These are phyloP conservation scores for Parnassius apollo DNA, from an alignment of 2,888 invertebrate species.

Conservation along the genomic window DNA sequence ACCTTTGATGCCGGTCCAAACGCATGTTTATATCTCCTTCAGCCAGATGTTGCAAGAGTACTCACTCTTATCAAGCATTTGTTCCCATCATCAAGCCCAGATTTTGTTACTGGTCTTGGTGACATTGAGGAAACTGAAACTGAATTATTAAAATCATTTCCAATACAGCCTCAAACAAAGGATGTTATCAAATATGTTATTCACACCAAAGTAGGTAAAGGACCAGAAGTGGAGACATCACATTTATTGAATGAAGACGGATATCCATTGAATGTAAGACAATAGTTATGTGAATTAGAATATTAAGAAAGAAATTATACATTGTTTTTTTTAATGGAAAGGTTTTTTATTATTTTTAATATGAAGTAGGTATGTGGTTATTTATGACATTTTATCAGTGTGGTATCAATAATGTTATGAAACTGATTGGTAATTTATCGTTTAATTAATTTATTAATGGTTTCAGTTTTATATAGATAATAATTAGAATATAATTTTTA, in stretches of 20 bases:
- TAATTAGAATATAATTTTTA: too few relatives aligned
- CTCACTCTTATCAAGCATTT: constrained; percentile 84
- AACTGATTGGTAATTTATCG: constrained; percentile 1
- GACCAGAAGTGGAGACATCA: constrained; percentile 82
- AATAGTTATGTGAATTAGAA: not conserved
- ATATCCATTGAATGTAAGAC: constrained; percentile 38
- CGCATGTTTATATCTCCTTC: constrained; percentile 92
- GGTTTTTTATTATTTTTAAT: not conserved
- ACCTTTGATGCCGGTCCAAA: constrained; percentile 99
- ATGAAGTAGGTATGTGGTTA: constrained; percentile 22
- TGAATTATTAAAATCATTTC: constrained; percentile 49
- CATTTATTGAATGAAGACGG: constrained; percentile 60
- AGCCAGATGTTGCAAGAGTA: constrained; percentile 86
- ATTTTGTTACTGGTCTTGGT: constrained; percentile 58
- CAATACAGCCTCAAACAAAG: constrained; percentile 55
- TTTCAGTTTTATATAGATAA: not conserved
- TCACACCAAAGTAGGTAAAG: constrained; percentile 90
- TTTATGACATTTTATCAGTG: constrained; percentile 35
- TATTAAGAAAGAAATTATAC: not conserved
- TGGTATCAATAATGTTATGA: constrained; percentile 7
- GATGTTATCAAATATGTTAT: constrained; percentile 91
- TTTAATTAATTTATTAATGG: not conserved
- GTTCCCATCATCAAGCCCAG: constrained; percentile 84
- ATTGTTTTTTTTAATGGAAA: too few relatives aligned
- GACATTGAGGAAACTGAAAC: constrained; percentile 34